These are phyloP conservation scores for Phoxinus dragarum DNA, from an alignment of 2,797 vertebrate species.

Conservation along the genomic window DNA sequence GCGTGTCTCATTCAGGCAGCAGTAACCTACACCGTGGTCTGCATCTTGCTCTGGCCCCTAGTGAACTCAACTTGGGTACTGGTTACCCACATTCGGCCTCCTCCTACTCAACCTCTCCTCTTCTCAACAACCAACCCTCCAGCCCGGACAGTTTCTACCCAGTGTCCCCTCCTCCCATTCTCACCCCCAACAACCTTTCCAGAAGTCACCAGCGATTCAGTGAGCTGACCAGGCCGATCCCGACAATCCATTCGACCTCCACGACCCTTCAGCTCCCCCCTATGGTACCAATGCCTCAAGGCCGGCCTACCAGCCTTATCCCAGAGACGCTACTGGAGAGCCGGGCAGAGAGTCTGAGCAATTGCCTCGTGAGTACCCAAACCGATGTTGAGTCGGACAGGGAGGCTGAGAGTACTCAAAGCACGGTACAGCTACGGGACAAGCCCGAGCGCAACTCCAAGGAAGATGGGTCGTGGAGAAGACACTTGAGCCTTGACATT, in stretches of 20 bases:
- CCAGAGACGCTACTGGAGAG: constrained; percentile 75
- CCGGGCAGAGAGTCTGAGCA: constrained; percentile 56
- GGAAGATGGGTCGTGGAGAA: constrained; percentile 88
- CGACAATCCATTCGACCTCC: constrained; percentile 79
- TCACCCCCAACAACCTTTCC: constrained; percentile 79
- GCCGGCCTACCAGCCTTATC: constrained; percentile 76
- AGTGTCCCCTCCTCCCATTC: constrained; percentile 67
- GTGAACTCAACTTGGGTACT: constrained; percentile 86
- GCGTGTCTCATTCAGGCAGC: constrained; percentile 82
- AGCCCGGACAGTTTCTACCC: constrained; percentile 68
- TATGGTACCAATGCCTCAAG: constrained; percentile 75
- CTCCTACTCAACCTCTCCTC: constrained; percentile 71
- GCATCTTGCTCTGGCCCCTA: constrained; percentile 90
- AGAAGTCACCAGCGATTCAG: constrained; percentile 74
- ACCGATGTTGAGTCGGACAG: constrained; percentile 61
- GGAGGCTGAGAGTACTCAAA: constrained; percentile 55
- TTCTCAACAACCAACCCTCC: constrained; percentile 72
- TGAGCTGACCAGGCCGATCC: constrained; percentile 73
- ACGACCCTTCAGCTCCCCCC: constrained; percentile 84
- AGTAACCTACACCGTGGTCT: constrained; percentile 89
- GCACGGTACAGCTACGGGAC: constrained; percentile 65
- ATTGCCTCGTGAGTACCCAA: constrained; percentile 66
- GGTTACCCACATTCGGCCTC: constrained; percentile 87
- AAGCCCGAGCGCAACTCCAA: constrained; percentile 72
- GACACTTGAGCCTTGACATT: constrained; percentile 89